phyloP scores from a whole-genome alignment of 2,113 vertebrate genomes.

The Australoheros scitulus region DNA sequence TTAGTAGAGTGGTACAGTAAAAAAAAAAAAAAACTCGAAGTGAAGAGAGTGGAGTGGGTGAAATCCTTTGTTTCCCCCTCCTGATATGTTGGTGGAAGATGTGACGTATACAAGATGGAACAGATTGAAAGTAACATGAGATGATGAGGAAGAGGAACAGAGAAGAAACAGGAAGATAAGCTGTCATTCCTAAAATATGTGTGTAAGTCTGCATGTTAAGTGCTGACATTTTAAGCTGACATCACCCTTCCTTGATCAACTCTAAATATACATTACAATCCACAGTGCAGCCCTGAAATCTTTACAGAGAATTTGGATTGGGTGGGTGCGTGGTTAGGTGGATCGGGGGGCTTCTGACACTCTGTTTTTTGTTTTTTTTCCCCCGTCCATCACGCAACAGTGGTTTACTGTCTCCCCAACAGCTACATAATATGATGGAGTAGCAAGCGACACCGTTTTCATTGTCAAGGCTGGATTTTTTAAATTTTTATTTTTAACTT shows the following conservation, averaged over 20 bases:
- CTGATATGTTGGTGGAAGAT: not conserved
- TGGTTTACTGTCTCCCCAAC: slow-evolving; percentile 4
- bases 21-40: not conserved
- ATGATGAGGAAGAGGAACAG: not conserved
- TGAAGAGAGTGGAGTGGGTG: not conserved
- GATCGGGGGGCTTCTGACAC: slow-evolving; percentile 13
- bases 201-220: slow-evolving; percentile 35
- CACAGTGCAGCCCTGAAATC: slow-evolving; percentile 13
- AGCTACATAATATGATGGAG: slow-evolving; percentile 34
- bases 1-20: not conserved
- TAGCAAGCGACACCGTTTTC: slow-evolving; percentile 38
- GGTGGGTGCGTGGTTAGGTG: not conserved
- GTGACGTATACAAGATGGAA: slow-evolving; percentile 7
- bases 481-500: not conserved
- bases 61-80: not conserved
- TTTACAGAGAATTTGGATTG: slow-evolving; percentile 1
- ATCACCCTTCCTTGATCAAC: slow-evolving; percentile 52
- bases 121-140: not conserved
- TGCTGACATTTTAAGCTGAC: slow-evolving; percentile 60
- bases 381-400: slow-evolving; percentile 11
- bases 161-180: slow-evolving; percentile 29
- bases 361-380: slow-evolving; percentile 16
- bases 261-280: slow-evolving; percentile 47
- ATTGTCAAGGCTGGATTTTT: slow-evolving; percentile 19
- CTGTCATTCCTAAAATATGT: slow-evolving; percentile 33